Percentiles rank a stretch among this genome's conserved stretches.
Conservation (phyloP, 2,888 invertebrate species). For the Dorcus hopei region DNA sequence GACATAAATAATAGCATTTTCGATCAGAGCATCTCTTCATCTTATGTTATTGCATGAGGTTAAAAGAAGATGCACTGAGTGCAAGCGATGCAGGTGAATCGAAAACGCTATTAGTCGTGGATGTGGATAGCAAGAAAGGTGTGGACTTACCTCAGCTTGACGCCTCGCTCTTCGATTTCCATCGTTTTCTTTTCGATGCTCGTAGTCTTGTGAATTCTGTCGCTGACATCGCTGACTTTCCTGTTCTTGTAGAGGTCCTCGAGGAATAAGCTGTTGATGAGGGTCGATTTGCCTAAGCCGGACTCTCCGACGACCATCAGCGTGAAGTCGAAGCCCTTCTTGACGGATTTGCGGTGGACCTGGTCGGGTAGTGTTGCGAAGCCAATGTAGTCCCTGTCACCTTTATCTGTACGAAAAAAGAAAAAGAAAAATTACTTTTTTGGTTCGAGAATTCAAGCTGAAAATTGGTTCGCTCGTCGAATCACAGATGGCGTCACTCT, state of each 20-base stretch:
- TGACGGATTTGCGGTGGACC: constrained; percentile 94
- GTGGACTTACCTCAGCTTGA: constrained; percentile 64
- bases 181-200: constrained; percentile 77
- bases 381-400: constrained; percentile 81
- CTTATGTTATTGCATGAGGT: background rate
- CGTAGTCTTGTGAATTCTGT: constrained; percentile 65
- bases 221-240: constrained; percentile 66
- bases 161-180: constrained; percentile 93
- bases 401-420: constrained; percentile 24
- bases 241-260: constrained; percentile 90
- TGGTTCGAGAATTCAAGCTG: no score
- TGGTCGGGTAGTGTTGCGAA: constrained; percentile 95
- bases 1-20: background rate
- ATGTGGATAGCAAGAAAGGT: background rate
- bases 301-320: constrained; percentile 95
- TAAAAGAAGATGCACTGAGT: no score
- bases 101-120: no score
- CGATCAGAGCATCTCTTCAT: no score
- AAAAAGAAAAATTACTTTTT: background rate
- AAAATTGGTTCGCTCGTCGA: background rate
- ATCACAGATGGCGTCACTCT: background rate
- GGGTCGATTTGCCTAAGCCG: constrained; percentile 90
- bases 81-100: no score
- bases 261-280: constrained; percentile 91
- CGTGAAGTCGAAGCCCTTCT: constrained; percentile 94